Evolutionary conservation across 1,140 invertebrate genomes (phyloP).

Genomic region (Centruroides vittatus): DNA sequence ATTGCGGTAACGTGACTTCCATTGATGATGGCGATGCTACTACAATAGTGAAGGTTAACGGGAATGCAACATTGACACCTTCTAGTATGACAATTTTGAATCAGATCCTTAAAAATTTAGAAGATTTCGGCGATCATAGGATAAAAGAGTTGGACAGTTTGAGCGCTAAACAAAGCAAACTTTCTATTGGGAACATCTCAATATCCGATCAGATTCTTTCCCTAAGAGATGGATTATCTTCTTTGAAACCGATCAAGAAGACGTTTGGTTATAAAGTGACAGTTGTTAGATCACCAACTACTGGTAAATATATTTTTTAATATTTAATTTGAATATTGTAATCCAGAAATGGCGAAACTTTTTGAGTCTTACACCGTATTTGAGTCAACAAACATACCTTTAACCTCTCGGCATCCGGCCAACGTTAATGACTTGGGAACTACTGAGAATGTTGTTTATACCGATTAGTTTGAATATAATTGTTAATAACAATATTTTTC

Average conservation of each 20-base stretch:
- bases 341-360: too few relatives aligned
- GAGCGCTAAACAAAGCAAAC: not conserved
- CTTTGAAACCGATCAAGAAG: constrained; percentile 13
- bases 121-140: constrained; percentile 8
- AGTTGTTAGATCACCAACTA: constrained; percentile 8
- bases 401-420: too few relatives aligned
- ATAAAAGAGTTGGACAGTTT: not conserved
- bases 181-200: not conserved
- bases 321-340: too few relatives aligned
- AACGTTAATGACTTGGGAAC: too few relatives aligned
- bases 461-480: too few relatives aligned
- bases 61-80: constrained; percentile 1
- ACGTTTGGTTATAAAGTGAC: constrained; percentile 18
- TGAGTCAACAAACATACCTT: too few relatives aligned
- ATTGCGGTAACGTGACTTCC: not conserved
- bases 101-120: constrained; percentile 9
- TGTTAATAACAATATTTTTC: too few relatives aligned
- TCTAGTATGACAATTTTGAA: constrained; percentile 9
- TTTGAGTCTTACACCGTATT: too few relatives aligned
- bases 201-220: constrained; percentile 9
- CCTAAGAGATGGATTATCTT: constrained; percentile 9
- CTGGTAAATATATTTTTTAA: not conserved
- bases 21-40: not conserved
- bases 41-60: not conserved
- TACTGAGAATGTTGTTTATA: too few relatives aligned